phyloP scores from a whole-genome alignment of 1,140 invertebrate species.

The Parasteatoda tepidariorum region DNA sequence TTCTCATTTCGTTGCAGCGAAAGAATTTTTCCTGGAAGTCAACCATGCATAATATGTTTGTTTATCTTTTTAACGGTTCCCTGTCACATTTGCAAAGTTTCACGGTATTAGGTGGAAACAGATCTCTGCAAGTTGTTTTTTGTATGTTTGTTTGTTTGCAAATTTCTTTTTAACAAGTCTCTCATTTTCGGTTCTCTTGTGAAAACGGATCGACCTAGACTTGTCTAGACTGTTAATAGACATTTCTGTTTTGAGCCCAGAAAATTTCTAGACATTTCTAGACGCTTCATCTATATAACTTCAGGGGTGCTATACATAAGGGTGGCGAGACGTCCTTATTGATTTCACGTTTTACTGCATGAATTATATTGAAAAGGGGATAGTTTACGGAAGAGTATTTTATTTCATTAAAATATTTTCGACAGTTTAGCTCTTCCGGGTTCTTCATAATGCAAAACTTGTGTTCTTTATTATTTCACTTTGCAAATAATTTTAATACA shows the following conservation, averaged over 20 bases:
- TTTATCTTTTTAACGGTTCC: constrained; percentile 1
- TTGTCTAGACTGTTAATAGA: not conserved
- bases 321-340: not conserved
- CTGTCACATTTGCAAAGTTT: constrained; percentile 1
- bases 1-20: not conserved
- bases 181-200: not conserved
- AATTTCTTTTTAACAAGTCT: too few species aligned
- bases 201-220: not conserved
- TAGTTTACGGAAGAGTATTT: not conserved
- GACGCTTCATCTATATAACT: not conserved
- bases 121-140: not conserved
- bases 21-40: not conserved
- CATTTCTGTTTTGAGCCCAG: not conserved
- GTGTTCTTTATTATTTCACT: too few species aligned
- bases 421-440: not conserved
- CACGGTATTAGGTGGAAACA: not conserved
- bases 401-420: not conserved
- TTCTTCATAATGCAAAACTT: too few species aligned
- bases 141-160: not conserved
- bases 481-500: too few species aligned
- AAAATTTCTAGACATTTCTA: not conserved
- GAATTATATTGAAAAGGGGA: not conserved
- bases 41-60: not conserved
- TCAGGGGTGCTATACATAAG: too few species aligned
- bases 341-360: not conserved